A percentile compares a stretch with the other conserved stretches of the same genome.
These are phyloP conservation scores for Echinarachnius parma DNA, from an alignment of 53 echinoderm and acorn worm genomes.

Conservation along the genomic window DNA sequence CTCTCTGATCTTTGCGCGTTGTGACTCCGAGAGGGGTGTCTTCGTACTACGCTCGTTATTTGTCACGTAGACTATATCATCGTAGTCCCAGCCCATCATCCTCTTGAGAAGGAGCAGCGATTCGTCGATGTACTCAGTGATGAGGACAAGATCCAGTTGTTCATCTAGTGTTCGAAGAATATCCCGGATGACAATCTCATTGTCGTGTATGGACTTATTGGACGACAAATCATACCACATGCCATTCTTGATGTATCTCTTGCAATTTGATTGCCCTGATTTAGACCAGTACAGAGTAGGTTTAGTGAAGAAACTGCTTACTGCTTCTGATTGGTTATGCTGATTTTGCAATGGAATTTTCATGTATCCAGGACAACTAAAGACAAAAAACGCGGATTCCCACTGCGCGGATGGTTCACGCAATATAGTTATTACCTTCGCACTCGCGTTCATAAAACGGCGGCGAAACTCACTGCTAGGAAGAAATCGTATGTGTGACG, in stretches of 20 bases:
- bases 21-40: not conserved
- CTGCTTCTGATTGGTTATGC: not conserved
- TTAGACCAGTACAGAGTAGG: not conserved
- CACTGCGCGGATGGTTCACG: no score
- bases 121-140: conserved; percentile 56
- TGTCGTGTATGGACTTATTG: conserved; percentile 21
- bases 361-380: no score
- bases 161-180: conserved; percentile 17
- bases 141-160: conserved; percentile 36
- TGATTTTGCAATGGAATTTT: no score
- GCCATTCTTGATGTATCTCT: conserved; percentile 16
- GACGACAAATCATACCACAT: conserved; percentile 22
- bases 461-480: no score
- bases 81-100: conserved; percentile 47
- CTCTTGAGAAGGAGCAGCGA: conserved; percentile 51
- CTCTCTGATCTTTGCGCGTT: not conserved
- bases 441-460: no score
- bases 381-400: no score
- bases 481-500: no score
- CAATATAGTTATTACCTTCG: no score
- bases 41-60: conserved; percentile 24
- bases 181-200: conserved; percentile 7
- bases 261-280: not conserved
- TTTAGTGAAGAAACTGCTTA: not conserved
- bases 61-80: conserved; percentile 31